These are phyloP conservation scores for Sula dactylatra DNA, from an alignment of 2,113 vertebrate species.

Conservation along the genomic window DNA sequence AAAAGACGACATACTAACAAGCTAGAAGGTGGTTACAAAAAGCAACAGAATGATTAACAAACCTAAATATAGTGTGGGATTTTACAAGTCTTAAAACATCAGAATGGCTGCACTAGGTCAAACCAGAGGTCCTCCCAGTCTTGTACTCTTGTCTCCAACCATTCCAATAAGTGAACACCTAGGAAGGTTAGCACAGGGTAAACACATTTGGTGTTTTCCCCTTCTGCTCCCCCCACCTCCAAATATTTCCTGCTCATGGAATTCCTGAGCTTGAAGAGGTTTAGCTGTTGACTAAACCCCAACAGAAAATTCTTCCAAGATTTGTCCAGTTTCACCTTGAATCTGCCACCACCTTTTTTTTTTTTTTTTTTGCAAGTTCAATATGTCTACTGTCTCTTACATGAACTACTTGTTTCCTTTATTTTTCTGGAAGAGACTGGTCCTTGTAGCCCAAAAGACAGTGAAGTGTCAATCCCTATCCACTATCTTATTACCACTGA, in stretches of 20 bases:
- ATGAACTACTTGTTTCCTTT: not conserved
- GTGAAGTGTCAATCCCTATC: not conserved
- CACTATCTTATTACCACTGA: not conserved
- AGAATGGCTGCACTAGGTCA: not conserved
- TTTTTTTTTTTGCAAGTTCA: not conserved
- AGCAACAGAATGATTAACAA: not conserved
- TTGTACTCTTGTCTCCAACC: not conserved
- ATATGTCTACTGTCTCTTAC: not conserved
- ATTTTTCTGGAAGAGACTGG: not conserved
- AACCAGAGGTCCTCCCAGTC: not conserved
- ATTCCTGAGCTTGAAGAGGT: not conserved
- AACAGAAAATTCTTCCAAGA: not conserved
- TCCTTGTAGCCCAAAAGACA: not conserved
- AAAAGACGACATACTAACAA: not conserved
- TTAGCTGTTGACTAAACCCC: not conserved
- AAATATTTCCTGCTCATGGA: not conserved
- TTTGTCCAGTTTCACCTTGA: not conserved
- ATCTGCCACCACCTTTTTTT: not conserved
- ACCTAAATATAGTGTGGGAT: not conserved
- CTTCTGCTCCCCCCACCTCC: not conserved
- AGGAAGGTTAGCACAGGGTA: not conserved
- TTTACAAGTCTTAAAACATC: not conserved
- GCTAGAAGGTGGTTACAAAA: not conserved
- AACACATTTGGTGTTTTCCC: not conserved
- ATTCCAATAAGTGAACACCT: not conserved